Evolutionary conservation across 30 jellyfish, hydroid and myxozoan genomes (phyloP), one percentile per base, ranked within the genome.

Genomic region (Cassiopea andromeda): DNA sequence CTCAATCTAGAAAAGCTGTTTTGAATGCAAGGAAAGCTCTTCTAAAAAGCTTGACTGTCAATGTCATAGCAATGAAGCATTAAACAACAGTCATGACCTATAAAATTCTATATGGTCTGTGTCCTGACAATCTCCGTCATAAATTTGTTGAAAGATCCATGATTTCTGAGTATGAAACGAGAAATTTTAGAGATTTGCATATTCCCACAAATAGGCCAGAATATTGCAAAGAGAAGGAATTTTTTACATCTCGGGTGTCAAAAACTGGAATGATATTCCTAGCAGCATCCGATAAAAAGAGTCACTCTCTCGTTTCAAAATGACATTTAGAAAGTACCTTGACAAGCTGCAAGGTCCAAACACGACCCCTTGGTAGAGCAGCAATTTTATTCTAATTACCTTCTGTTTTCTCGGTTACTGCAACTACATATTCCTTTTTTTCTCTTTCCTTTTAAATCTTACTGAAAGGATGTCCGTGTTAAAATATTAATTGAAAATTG

Each of bases 221-320:
- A 19, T 75, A 75, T 48, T 27, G 84, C 84, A 75, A 75, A 75
- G 0, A 45, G 48, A 75, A 75, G 74, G n/a, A n/a, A n/a, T n/a
- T 75, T 19, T 75, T 48, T 0, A 75, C 84, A 0, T 7, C 67
- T 75, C 84, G 45, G 84, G 84, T 75, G 84, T 75, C 84, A 75
- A 75, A 0, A 75, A 75, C 73, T 75, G 60, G 84, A 48, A 75
- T 75, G 67, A 75, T 75, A 75, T 75, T 46, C 84, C 84, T 7
- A 73, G 27, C 60, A 75, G n/a, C 84, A 75, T 75, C 9, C 84
- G 84, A 75, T 78, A 75, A 75, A 7, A 75, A 75, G 46, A 4
- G 47, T 68, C 77, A 68, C 45, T 68, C 77, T 0, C 77, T 68
- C 77, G 0, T 68, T 68, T 68, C 47, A 68, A 43, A 68, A 68